These are phyloP conservation scores for Cotesia glomerata DNA, from an alignment of 1,140 invertebrate genomes.

Conservation along the genomic window DNA sequence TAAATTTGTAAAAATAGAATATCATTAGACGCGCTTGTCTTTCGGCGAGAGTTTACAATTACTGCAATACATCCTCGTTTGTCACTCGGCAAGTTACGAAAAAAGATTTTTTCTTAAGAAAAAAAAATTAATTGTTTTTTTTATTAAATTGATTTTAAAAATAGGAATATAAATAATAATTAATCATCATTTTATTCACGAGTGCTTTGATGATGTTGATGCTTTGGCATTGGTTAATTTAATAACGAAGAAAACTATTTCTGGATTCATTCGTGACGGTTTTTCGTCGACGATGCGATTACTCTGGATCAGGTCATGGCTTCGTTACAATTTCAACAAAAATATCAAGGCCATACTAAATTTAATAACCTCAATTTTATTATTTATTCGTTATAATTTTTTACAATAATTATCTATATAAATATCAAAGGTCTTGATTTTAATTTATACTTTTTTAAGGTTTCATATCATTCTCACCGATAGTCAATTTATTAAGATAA, in stretches of 20 bases:
- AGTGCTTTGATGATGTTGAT: too few species aligned
- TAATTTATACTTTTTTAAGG: too few species aligned
- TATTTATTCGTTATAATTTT: background rate
- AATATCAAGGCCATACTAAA: constrained; percentile 23
- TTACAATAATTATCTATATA: too few species aligned
- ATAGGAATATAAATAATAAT: background rate
- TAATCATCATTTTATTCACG: constrained; percentile 24
- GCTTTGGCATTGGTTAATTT: constrained; percentile 41
- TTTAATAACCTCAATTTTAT: constrained; percentile 12
- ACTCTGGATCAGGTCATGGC: constrained; percentile 37
- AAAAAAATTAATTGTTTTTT: too few species aligned
- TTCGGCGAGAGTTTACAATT: background rate
- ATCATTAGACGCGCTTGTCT: too few species aligned
- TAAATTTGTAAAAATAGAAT: too few species aligned
- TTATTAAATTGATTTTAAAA: background rate
- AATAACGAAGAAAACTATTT: constrained; percentile 38
- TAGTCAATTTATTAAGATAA: too few species aligned
- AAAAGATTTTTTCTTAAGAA: background rate
- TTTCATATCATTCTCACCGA: too few species aligned
- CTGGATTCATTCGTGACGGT: constrained; percentile 29
- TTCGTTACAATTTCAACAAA: constrained; percentile 28
- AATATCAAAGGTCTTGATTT: too few species aligned
- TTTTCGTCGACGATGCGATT: constrained; percentile 6
- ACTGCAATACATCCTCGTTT: background rate
- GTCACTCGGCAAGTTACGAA: constrained; percentile 14